phyloP scores from a whole-genome alignment of 2,113 vertebrate species.

The Colaptes auratus region DNA sequence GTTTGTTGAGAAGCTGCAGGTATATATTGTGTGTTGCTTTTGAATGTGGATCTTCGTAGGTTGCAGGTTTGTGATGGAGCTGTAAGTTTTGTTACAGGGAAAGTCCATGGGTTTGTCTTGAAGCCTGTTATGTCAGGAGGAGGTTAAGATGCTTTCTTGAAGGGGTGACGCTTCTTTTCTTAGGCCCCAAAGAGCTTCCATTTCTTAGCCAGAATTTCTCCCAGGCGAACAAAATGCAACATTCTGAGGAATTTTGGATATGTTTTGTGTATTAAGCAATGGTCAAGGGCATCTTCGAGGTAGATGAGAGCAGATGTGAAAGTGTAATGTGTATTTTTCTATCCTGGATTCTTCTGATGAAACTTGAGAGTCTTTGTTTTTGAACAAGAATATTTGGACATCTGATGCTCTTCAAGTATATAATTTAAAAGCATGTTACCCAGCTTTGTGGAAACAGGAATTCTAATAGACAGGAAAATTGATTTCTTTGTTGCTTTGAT shows the following conservation, averaged over 20 bases:
- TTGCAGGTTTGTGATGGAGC: accelerated
- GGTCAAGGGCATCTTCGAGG: background rate
- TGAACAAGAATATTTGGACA: background rate
- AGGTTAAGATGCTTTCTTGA: background rate
- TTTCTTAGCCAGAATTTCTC: background rate
- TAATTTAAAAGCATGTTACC: background rate
- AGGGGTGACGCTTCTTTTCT: background rate
- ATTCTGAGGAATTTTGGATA: background rate
- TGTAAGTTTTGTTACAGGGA: background rate
- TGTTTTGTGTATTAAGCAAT: background rate
- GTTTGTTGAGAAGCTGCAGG: background rate
- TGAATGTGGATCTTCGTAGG: background rate
- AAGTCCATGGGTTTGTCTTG: accelerated
- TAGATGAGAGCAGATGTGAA: background rate
- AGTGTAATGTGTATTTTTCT: background rate
- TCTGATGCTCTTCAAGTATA: background rate
- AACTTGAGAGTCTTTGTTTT: background rate
- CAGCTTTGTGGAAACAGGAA: background rate
- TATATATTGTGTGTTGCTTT: background rate
- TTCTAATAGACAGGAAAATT: background rate
- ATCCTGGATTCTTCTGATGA: background rate
- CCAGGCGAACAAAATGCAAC: background rate
- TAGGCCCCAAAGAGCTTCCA: background rate
- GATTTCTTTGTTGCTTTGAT: conserved; percentile 6
- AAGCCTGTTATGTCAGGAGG: background rate